A percentile compares a stretch with the other conserved stretches of the same genome.
Evolutionary conservation across 2,888 invertebrate species (phyloP).

Genomic region (Plebejus anna): DNA sequence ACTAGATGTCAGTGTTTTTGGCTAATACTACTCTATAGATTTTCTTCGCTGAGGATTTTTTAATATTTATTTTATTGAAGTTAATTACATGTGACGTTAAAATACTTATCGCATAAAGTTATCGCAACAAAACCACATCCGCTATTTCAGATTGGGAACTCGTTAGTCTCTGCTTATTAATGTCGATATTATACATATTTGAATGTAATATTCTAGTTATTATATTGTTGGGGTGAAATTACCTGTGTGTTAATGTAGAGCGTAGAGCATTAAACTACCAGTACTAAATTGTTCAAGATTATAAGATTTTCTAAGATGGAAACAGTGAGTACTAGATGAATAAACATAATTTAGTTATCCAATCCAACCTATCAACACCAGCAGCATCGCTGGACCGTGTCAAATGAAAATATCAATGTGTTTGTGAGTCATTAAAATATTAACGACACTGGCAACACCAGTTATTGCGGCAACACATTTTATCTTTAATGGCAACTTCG

Average conservation of each 20-base stretch:
- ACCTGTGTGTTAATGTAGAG: not conserved
- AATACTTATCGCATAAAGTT: not conserved
- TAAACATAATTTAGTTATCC: not conserved
- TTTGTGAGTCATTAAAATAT: constrained; percentile 5
- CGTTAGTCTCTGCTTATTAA: not conserved
- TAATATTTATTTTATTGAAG: not conserved
- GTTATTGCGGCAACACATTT: constrained; percentile 13
- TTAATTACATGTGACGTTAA: not conserved
- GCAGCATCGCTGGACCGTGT: not conserved
- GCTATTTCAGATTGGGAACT: not conserved
- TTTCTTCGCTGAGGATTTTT: not conserved
- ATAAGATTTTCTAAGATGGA: not conserved
- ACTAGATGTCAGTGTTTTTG: not conserved
- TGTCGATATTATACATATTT: not conserved
- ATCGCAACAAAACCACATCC: not conserved
- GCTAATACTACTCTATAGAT: not conserved
- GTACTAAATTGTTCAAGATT: not conserved
- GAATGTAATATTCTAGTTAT: not conserved
- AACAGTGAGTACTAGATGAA: not conserved
- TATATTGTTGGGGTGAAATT: not conserved
- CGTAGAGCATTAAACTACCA: too few relatives aligned
- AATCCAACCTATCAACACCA: not conserved
- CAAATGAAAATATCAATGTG: not conserved
- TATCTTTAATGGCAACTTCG: constrained; percentile 15
- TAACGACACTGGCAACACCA: constrained; percentile 1